phyloP scores from a whole-genome alignment of 2,797 vertebrate species.

The Danio aesculapii region DNA sequence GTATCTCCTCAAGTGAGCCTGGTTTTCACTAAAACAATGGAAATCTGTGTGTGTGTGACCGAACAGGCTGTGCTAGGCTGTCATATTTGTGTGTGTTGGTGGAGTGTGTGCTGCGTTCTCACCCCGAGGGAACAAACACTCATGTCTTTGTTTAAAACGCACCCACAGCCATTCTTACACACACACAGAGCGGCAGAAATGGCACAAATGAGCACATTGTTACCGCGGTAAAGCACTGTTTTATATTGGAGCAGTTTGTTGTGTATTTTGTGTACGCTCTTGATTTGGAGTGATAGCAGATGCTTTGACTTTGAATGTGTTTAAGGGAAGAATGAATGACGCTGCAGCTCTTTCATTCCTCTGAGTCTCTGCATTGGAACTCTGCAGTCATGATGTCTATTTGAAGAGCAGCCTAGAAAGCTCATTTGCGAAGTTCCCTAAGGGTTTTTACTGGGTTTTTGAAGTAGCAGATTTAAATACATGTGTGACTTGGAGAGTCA shows the following conservation, averaged over 20 bases:
- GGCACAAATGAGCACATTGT: slow-evolving; percentile 52
- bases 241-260: slow-evolving; percentile 34
- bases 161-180: slow-evolving; percentile 58
- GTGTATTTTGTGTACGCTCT: slow-evolving; percentile 4
- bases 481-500: not conserved
- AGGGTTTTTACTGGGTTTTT: not conserved
- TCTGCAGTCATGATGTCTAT: not conserved
- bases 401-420: not conserved
- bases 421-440: not conserved
- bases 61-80: slow-evolving; percentile 73
- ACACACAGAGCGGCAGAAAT: slow-evolving; percentile 21
- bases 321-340: slow-evolving; percentile 8
- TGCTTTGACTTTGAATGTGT: slow-evolving; percentile 17
- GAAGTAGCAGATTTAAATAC: not conserved
- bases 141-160: slow-evolving; percentile 72
- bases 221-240: slow-evolving; percentile 39
- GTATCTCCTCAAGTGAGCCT: slow-evolving; percentile 69
- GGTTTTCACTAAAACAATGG: slow-evolving; percentile 61
- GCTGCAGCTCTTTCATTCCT: not conserved
- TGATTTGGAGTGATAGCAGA: slow-evolving; percentile 25
- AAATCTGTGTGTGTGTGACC: slow-evolving; percentile 47
- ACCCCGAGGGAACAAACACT: slow-evolving; percentile 77
- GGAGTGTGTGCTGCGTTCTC: slow-evolving; percentile 66
- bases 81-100: slow-evolving; percentile 77
- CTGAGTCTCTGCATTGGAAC: not conserved